Base-by-base conservation (phyloP, 2,113 vertebrate genomes). In the Entosphenus tridentatus region DNA sequence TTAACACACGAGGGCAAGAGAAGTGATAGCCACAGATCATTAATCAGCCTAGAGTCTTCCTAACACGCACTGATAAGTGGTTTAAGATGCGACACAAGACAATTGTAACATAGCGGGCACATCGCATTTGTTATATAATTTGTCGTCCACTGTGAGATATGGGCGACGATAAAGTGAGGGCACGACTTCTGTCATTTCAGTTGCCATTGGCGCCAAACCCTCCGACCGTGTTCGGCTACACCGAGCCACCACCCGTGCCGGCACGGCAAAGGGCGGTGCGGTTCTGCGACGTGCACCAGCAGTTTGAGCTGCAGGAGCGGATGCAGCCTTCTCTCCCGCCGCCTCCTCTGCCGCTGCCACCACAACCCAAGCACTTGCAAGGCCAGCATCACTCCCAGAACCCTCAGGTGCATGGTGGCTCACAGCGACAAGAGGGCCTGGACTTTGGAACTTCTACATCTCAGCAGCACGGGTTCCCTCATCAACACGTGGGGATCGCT, bases 211-310 rank as follows among this genome's bases (percentile, higher is more conserved):
- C 21, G 62, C n/a, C 62, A 16, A 21, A 65, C n/a, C 62, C n/a
- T 16, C 62, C 62, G 21, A 21, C n/a, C n/a, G 62, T 65, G 8
- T 65, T 65, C 62, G 21, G 10, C 21, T 65, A 9, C 62, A 9
- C n/a, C 62, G 62, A 65, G 8, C 62, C 62, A 9, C 21, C 62
- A 65, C 62, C n/a, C 21, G 62, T n/a, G n/a, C n/a, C 21, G n/a
- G n/a, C 21, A n/a, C 62, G 62, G 62, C 62, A 65, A 11, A n/a
- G 62, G n/a, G n/a, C 62, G 9, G 62, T 65, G n/a, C 62, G 62
- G n/a, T 65, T 65, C 10, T 65, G 62, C 21, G 62, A 65, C 21
- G 62, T 65, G n/a, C 62, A 65, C 62, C 62, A 65, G 62, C 62
- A 65, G 10, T 65, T 65, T 65, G 62, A 65, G 62, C 62, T 65